phyloP scores from a whole-genome alignment of 2,888 invertebrate species.

The Acanthosepion lycidas region DNA sequence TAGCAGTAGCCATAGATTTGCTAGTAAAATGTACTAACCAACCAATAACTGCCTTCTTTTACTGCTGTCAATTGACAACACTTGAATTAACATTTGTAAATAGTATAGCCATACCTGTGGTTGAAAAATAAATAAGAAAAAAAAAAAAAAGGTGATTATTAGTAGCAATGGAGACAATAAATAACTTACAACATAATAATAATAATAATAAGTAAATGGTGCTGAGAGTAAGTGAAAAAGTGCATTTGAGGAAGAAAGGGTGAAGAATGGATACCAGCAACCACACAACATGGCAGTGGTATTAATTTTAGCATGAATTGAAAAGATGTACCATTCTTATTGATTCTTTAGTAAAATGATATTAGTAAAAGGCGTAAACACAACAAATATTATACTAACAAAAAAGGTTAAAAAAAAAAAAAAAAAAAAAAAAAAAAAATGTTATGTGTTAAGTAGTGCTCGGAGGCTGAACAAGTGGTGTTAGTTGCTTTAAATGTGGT shows the following conservation, averaged over 20 bases:
- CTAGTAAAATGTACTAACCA: neutral
- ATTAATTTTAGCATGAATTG: neutral
- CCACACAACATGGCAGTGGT: neutral
- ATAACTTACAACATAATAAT: neutral
- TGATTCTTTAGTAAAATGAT: neutral
- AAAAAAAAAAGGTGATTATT: neutral
- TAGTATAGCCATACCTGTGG: neutral
- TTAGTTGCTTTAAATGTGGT: slow-evolving; percentile 2
- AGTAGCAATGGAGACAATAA: neutral
- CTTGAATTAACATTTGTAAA: neutral
- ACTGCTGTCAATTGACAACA: neutral
- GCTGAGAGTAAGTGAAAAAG: neutral
- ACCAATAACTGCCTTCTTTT: neutral
- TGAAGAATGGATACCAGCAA: neutral
- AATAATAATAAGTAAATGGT: neutral
- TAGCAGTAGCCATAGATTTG: neutral
- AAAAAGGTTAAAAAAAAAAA: neutral
- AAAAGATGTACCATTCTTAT: neutral
- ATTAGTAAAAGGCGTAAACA: neutral
- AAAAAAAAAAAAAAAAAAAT: neutral
- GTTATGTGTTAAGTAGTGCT: neutral
- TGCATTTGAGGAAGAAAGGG: slow-evolving; percentile 18
- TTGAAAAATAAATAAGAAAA: neutral
- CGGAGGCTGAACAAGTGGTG: neutral
- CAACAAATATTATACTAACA: neutral